A percentile compares a stretch with the other conserved stretches of the same genome.
phyloP scores from a whole-genome alignment of 2,888 invertebrate genomes.

The Leucophenga maculata region DNA sequence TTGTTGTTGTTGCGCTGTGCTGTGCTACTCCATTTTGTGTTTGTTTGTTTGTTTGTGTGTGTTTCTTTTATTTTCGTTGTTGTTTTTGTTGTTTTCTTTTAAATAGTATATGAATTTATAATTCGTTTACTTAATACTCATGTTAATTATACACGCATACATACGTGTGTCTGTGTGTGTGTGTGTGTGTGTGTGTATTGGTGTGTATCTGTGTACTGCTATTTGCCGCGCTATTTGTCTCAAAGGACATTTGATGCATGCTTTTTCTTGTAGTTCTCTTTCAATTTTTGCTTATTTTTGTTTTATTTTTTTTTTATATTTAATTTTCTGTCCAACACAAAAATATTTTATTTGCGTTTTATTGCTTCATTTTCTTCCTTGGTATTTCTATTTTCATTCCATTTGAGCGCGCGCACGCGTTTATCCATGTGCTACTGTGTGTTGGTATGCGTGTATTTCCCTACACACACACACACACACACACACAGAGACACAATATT shows the following conservation, averaged over 20 bases:
- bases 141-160: background rate
- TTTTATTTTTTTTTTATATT: background rate
- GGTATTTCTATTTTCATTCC: constrained; percentile 10
- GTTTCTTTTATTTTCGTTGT: too few species aligned
- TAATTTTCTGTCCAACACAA: background rate
- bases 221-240: too few species aligned
- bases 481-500: background rate
- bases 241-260: too few species aligned
- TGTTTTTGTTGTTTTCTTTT: too few species aligned
- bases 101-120: too few species aligned
- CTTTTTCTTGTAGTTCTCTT: background rate
- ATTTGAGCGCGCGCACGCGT: constrained; percentile 12
- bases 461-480: background rate
- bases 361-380: constrained; percentile 13
- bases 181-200: constrained; percentile 8
- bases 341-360: constrained; percentile 27
- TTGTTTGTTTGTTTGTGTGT: constrained; percentile 8
- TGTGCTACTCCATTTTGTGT: background rate
- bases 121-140: background rate
- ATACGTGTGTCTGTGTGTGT: background rate
- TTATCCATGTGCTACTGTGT: constrained; percentile 10
- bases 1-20: too few species aligned
- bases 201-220: background rate
- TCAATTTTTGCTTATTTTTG: background rate
- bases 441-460: constrained; percentile 17